Conservation (phyloP, 2,888 invertebrate species). For the Parochlus steinenii region DNA sequence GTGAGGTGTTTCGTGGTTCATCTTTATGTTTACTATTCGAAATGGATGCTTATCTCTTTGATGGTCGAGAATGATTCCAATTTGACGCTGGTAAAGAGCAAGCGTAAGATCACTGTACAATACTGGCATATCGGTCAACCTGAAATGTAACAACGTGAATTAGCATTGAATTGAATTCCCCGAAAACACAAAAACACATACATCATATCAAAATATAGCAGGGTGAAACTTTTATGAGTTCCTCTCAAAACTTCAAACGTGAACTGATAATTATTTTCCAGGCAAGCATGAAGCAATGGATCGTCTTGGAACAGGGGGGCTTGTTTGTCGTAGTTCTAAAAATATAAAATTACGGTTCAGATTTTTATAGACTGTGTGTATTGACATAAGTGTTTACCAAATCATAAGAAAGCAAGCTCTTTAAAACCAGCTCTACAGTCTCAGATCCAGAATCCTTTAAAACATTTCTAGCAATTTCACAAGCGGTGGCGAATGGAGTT, state of each 20-base stretch:
- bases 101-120: not conserved
- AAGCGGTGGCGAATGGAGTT: too few relatives aligned
- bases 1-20: not conserved
- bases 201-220: not conserved
- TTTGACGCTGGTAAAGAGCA: not conserved
- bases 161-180: too few relatives aligned
- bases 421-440: not conserved
- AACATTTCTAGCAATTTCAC: too few relatives aligned
- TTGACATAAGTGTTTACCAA: not conserved
- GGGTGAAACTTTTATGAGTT: not conserved
- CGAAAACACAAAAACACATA: too few relatives aligned
- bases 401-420: not conserved
- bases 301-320: too few relatives aligned
- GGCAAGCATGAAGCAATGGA: not conserved
- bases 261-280: not conserved
- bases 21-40: not conserved
- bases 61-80: not conserved
- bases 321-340: too few relatives aligned
- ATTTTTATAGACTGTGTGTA: not conserved
- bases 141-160: too few relatives aligned
- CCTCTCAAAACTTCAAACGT: not conserved
- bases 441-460: too few relatives aligned
- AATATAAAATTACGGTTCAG: not conserved
- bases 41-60: not conserved
- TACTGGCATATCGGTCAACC: too few relatives aligned